A percentile compares a stretch with the other conserved stretches of the same genome.
These are phyloP conservation scores for Rhabdophis nuchalis DNA, from an alignment of 2,797 vertebrate species.

Conservation along the genomic window DNA sequence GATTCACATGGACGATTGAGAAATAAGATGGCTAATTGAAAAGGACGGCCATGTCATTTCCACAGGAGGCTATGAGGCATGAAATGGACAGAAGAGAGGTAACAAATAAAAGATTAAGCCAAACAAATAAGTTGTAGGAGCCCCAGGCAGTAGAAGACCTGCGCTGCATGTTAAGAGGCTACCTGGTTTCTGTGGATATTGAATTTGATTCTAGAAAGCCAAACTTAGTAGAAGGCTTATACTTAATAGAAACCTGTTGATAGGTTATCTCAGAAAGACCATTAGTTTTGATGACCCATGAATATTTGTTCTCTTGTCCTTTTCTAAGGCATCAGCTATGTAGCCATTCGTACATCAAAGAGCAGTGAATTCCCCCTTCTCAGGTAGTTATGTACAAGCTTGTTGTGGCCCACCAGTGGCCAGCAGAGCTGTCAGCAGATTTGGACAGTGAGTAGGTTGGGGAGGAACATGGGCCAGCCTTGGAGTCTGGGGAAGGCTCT, in stretches of 20 bases:
- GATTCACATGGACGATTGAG: slow-evolving; percentile 50
- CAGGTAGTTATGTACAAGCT: not conserved
- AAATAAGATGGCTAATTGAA: slow-evolving; percentile 60
- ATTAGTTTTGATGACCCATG: not conserved
- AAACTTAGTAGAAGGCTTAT: not conserved
- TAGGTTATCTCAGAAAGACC: not conserved
- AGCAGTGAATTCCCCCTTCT: not conserved
- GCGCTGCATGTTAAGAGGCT: not conserved
- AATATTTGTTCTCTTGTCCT: not conserved
- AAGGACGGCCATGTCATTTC: slow-evolving; percentile 36
- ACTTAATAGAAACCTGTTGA: not conserved
- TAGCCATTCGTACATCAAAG: not conserved
- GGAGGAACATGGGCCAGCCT: no score
- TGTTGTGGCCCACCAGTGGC: no score
- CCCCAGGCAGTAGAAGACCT: not conserved
- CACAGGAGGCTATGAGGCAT: slow-evolving; percentile 18
- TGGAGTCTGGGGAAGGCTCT: no score
- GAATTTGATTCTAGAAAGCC: not conserved
- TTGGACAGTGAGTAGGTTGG: no score
- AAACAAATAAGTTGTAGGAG: not conserved
- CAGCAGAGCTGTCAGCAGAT: no score
- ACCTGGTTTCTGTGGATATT: no score
- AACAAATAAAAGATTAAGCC: not conserved
- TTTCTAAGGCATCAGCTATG: not conserved
- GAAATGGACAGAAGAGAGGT: not conserved